Percentiles rank a stretch among this genome's conserved stretches.
These are phyloP conservation scores for Urocynchramus pylzowi DNA, from an alignment of 2,113 vertebrate genomes.

Conservation along the genomic window DNA sequence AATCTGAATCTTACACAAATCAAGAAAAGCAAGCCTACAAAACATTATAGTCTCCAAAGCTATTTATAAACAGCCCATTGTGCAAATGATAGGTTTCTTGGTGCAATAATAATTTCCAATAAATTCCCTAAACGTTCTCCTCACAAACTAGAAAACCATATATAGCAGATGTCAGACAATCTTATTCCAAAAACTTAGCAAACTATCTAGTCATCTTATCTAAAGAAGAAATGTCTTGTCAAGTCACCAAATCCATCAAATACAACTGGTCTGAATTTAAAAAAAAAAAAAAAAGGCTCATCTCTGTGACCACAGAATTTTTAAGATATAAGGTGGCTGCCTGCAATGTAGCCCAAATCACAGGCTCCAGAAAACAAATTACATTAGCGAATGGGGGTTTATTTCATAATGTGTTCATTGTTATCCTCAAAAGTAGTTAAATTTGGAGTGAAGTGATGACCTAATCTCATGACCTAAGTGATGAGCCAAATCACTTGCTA, in stretches of 20 bases:
- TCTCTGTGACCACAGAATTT: not conserved
- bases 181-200: not conserved
- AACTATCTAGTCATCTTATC: not conserved
- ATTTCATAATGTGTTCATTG: not conserved
- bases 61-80: not conserved
- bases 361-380: not conserved
- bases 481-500: not conserved
- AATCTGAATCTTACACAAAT: not conserved
- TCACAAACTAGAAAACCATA: not conserved
- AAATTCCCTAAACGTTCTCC: not conserved
- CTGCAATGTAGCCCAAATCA: not conserved
- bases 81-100: not conserved
- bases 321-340: not conserved
- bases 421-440: not conserved
- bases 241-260: not conserved
- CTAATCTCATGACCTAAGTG: not conserved
- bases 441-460: not conserved
- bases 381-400: not conserved
- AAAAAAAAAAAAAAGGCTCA: not conserved
- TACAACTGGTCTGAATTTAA: not conserved
- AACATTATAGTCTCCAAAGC: not conserved
- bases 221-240: not conserved
- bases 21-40: not conserved
- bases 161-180: not conserved
- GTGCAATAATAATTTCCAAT: not conserved